These are phyloP conservation scores for Nemurella pictetii DNA, from an alignment of 2,888 invertebrate species.

Conservation along the genomic window DNA sequence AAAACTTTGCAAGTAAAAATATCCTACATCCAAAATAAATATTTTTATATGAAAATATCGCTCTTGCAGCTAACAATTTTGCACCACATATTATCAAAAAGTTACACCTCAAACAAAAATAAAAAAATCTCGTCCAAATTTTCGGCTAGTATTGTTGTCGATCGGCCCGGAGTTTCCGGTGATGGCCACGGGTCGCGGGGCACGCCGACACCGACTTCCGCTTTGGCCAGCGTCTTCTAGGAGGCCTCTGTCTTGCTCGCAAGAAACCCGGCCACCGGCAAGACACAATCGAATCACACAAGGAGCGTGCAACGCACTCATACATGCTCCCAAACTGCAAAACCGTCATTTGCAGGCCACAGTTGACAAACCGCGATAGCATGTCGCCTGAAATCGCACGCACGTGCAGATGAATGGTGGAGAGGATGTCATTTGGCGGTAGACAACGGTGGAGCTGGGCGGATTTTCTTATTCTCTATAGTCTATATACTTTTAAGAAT, in stretches of 20 bases:
- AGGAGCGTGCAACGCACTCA: background rate
- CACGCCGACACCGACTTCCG: conserved; percentile 10
- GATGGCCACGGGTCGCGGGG: background rate
- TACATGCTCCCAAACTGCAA: background rate
- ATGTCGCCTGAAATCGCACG: too few relatives aligned
- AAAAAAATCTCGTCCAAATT: background rate
- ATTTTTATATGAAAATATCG: too few relatives aligned
- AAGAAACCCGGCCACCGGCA: too few relatives aligned
- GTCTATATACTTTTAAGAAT: background rate
- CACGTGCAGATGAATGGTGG: too few relatives aligned
- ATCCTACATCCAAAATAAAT: too few relatives aligned
- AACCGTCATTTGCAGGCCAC: background rate
- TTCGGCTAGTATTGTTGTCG: background rate
- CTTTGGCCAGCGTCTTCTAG: background rate
- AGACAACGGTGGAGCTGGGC: background rate
- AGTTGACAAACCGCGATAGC: background rate
- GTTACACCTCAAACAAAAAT: background rate
- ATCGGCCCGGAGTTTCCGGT: conserved; percentile 8
- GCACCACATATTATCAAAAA: too few relatives aligned
- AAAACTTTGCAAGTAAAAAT: too few relatives aligned
- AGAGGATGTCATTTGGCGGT: too few relatives aligned
- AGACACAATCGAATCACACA: background rate
- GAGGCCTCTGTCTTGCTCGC: too few relatives aligned
- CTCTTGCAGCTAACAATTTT: too few relatives aligned
- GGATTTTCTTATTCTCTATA: background rate